These are phyloP conservation scores for Drosophila cardini DNA, from an alignment of 1,140 invertebrate species.

Conservation along the genomic window DNA sequence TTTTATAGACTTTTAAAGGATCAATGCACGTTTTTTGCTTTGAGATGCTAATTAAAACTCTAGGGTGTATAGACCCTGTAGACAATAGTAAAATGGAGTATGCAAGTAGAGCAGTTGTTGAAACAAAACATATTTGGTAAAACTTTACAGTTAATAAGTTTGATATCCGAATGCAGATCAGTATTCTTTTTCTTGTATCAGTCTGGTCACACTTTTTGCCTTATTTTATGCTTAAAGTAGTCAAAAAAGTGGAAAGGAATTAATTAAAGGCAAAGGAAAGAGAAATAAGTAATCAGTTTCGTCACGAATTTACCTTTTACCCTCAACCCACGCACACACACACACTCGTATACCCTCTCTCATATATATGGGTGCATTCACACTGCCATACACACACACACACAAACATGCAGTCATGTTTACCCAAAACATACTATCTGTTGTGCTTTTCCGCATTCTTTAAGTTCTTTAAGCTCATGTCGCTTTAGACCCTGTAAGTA, in stretches of 20 bases:
- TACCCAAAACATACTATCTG: not conserved
- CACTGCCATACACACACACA: not conserved
- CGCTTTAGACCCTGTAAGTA: no score
- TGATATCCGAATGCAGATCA: no score
- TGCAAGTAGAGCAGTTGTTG: not conserved
- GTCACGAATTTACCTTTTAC: no score
- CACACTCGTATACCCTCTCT: no score
- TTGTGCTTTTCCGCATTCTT: conserved; percentile 14
- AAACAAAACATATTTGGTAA: no score
- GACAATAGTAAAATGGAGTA: not conserved
- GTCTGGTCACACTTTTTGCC: not conserved
- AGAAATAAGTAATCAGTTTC: not conserved
- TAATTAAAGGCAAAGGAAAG: not conserved
- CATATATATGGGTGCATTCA: not conserved
- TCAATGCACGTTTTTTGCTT: not conserved
- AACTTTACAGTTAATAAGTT: no score
- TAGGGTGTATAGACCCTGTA: not conserved
- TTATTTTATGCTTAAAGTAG: no score
- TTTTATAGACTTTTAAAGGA: not conserved
- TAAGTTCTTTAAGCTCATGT: conserved; percentile 1
- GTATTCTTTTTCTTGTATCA: not conserved
- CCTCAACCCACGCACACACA: not conserved
- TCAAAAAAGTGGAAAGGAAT: no score
- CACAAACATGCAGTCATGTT: not conserved
- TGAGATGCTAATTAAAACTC: not conserved